These are phyloP conservation scores for Stenodera caucasica DNA, from an alignment of 2,888 invertebrate genomes.

Conservation along the genomic window DNA sequence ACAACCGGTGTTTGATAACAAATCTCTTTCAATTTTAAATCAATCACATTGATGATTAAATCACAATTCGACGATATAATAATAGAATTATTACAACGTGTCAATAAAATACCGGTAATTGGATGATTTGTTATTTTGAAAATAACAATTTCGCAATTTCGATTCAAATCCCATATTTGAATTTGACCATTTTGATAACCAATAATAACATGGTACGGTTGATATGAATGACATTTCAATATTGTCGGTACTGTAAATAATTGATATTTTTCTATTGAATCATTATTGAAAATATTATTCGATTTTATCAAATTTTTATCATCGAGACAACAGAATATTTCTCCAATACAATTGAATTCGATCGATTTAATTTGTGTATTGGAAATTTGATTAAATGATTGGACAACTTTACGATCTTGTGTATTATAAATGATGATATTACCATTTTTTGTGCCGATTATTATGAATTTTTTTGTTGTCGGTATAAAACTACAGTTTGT, in stretches of 20 bases:
- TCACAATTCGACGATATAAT: conserved; percentile 44
- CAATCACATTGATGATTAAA: conserved; percentile 44
- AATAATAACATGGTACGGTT: conserved; percentile 36
- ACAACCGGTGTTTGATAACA: conserved; percentile 44
- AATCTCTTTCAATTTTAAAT: conserved; percentile 36
- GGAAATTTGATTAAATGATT: background rate
- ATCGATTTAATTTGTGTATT: conserved; percentile 33
- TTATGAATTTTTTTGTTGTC: conserved; percentile 45
- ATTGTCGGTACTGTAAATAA: conserved; percentile 2
- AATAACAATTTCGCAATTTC: conserved; percentile 28
- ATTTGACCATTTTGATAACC: conserved; percentile 43
- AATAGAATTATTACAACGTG: conserved; percentile 37
- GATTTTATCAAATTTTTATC: background rate
- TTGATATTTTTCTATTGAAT: background rate
- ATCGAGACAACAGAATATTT: conserved; percentile 34
- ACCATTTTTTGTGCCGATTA: conserved; percentile 43
- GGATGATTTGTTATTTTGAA: conserved; percentile 37
- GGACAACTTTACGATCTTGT: background rate
- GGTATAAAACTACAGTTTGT: conserved; percentile 44
- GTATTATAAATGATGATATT: conserved; percentile 50
- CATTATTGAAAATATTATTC: background rate
- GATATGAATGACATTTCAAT: conserved; percentile 41
- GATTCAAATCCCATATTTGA: conserved; percentile 39
- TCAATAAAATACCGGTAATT: conserved; percentile 42
- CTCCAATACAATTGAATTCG: conserved; percentile 44